Evolutionary conservation across 2,113 vertebrate species (phyloP), one percentile per base, ranked within the genome.

Genomic region (Seriola rivoliana): DNA sequence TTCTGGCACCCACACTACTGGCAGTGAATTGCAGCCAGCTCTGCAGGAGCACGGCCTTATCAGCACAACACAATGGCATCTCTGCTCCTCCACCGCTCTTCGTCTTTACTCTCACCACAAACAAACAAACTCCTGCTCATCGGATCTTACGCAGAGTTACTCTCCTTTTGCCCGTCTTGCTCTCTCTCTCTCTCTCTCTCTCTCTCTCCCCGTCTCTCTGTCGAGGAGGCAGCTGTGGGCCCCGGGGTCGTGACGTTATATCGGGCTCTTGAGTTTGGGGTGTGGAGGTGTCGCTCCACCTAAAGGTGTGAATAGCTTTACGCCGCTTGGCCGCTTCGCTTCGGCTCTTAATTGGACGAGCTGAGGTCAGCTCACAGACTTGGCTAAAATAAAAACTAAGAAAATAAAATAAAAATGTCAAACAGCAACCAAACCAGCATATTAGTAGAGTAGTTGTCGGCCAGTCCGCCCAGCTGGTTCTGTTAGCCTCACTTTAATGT

Each of bases 281-380:
- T 52, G 75, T 67, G 32, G 73, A 62, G 78, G 42, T 48, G 78
- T 71, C 0, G 5, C 70, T 74, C 70, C 42, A 42, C 65, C 71
- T 83, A 50, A 84, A 84, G 81, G 92, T 90, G 92, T 88, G 85
- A 90, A 89, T 91, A 88, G 89, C 91, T 93, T 91, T 81, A 85
- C 21, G 86, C 89, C 60, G 89, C 90, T 92, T 88, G 42, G 74
- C 87, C 63, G 78, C 89, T 91, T 91, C 64, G 29, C 40, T 82
- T 72, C 71, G 34, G 88, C 77, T 88, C 77, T 82, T 55, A 40
- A 74, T n/a, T 79, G 0, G 78, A 85, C 82, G 86, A 83, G 75
- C 74, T 92, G 88, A 75, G 83, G 80, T 83, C 68, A 70, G 81
- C 81, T 86, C 70, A 67, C 63, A 76, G 76, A 65, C 62, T 38